Evolutionary conservation across 2,888 invertebrate species (phyloP), one percentile per base, ranked within the genome.

Genomic region (Plagodis dolabraria): DNA sequence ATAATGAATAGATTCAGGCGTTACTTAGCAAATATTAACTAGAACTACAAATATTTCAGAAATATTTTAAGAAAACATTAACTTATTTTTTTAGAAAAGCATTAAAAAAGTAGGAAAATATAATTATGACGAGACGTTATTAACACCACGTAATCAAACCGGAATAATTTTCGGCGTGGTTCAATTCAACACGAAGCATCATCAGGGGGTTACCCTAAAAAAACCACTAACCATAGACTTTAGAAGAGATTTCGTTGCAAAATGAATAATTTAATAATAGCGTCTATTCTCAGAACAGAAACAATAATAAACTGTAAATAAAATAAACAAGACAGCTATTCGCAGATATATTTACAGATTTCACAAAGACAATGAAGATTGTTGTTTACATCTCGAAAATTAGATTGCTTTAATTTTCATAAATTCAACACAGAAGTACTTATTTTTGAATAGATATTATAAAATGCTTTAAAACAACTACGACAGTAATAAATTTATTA

Each of bases 261-360:
- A 54, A 42, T 48, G 53, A 57, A 65, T 56, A 40, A 59, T 53
- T 57, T 44, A 9, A 44, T 51, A 54, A 43, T 54, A 55, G 49
- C 58, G 12, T 45, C 54, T 47, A 53, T 35, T 52, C 11, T 10
- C 44, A 57, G 53, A 58, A 60, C 53, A 49, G 36, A 22, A 49
- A 63, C 58, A 61, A 63, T 59, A 59, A 50, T 57, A 64, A 46
- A 43, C 43, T 47, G 10, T 40, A 61, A 44, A 61, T 62, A 60
- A 60, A 55, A 51, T 51, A 51, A 35, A 47, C 55, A 55, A 52
- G 43, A 38, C 51, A 44, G 56, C 51, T 35, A 63, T 60, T 58
- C 58, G 60, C 63, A 50, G 54, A 59, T 44, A 60, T 53, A 59
- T 55, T 65, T 65, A 60, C 65, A 62, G 62, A 56, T 47, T 45